A percentile compares a stretch with the other conserved stretches of the same genome.
phyloP scores from a whole-genome alignment of 2,113 vertebrate species.

The Rhea americana region DNA sequence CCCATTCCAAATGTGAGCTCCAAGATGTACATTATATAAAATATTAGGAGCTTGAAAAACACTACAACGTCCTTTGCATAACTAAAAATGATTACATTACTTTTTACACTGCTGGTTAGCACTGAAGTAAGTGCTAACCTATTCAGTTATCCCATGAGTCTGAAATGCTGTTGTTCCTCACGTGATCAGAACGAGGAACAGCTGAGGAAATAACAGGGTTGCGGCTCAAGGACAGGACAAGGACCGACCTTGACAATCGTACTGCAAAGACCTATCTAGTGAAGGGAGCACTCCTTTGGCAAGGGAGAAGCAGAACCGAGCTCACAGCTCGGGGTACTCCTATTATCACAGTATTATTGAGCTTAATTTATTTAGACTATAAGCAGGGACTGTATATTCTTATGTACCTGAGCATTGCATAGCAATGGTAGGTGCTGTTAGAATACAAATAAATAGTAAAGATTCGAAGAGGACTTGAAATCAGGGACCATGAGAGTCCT shows the following conservation, averaged over 20 bases:
- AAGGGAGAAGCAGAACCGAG: accelerated
- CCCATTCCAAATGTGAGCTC: accelerated
- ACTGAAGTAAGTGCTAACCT: background rate
- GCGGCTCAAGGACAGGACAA: background rate
- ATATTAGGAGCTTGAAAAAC: background rate
- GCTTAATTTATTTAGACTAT: too few relatives aligned
- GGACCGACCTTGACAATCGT: accelerated
- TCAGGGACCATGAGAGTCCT: too few relatives aligned
- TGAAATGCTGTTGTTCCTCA: background rate
- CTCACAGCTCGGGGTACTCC: background rate
- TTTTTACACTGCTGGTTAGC: background rate
- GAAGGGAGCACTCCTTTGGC: background rate
- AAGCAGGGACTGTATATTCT: accelerated
- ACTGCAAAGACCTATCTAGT: accelerated
- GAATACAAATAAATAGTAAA: background rate
- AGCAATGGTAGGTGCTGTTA: background rate
- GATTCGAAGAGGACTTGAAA: background rate
- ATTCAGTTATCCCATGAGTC: too few relatives aligned
- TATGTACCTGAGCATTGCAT: accelerated
- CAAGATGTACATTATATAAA: accelerated
- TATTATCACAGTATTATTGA: accelerated
- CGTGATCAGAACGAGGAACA: background rate
- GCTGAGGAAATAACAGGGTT: accelerated
- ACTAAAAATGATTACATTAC: too few relatives aligned
- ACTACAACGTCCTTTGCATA: accelerated